Evolutionary conservation across 2,888 invertebrate species (phyloP), one percentile per base, ranked within the genome.

Genomic region (Drosophila dives): DNA sequence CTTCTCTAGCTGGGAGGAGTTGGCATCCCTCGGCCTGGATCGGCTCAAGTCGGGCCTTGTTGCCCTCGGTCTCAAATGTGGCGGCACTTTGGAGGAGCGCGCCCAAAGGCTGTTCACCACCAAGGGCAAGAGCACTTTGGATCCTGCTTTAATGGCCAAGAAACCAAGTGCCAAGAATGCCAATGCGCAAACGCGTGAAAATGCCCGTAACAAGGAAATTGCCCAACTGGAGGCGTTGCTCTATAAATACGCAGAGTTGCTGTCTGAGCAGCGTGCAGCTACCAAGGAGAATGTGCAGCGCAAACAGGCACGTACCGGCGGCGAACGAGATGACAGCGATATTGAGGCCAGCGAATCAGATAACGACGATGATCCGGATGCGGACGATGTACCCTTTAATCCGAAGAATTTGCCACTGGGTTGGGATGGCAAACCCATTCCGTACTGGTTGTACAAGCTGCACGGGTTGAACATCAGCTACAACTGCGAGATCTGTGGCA

Each of bases 401-500:
- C 99, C 99, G 0, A 99, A 99, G 94, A 99, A 99, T 94, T 94
- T 99, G 64, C 99, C 99, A 0, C 95, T 99, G 0, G 99, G 99
- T 0, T 99, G 99, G 99, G 99, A 99, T 93, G 99, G 99, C 64
- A 99, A 99, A 92, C 96, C 96, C 0, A 96, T 96, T 79, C 99
- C 99, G 0, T 99, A 99, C 93, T 99, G 99, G 99, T 93, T 99
- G 64, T 99, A 99, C 94, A 99, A 99, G 93, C 94, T 99, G 8
- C 99, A 99, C 91, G 99, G 99, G 0, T 94, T 99, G 12, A 99
- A 99, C 93, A 99, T 99, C 75, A 99, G 98, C 92, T 99, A 99
- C 93, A 98, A 97, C 70, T 99, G 99, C 92, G 99, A 99, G 93
- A 99, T 99, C 80, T 99, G 99, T 93, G 99, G 99, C 32, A 99